phyloP scores from a whole-genome alignment of 2,888 invertebrate species.

The Drosophila crucigera region DNA sequence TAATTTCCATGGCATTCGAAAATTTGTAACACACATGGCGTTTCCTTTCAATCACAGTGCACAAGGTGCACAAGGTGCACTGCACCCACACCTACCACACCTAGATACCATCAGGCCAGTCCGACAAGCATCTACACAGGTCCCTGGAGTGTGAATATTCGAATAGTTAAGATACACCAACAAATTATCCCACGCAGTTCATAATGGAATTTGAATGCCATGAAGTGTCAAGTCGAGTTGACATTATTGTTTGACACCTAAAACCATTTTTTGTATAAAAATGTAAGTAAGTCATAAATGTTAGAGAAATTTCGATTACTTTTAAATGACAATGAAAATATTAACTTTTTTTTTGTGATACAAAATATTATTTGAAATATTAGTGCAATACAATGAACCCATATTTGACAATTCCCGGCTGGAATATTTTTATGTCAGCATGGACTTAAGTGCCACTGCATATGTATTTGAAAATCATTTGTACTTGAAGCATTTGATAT shows the following conservation, averaged over 20 bases:
- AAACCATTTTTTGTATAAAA: not conserved
- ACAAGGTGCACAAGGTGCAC: conserved; percentile 28
- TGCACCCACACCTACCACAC: conserved; percentile 16
- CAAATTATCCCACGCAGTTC: conserved; percentile 51
- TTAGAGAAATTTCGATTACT: not conserved
- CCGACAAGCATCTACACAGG: not conserved
- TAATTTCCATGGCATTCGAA: conserved; percentile 52
- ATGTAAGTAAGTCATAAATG: not conserved
- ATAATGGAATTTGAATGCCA: conserved; percentile 21
- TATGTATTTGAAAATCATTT: not conserved
- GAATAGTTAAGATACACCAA: conserved; percentile 20
- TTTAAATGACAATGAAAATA: not conserved
- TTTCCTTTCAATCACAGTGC: conserved; percentile 64
- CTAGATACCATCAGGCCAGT: conserved; percentile 42
- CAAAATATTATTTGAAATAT: not conserved
- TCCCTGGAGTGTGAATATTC: conserved; percentile 34
- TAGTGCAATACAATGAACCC: not conserved
- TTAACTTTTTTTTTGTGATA: not conserved
- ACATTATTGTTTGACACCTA: conserved; percentile 8
- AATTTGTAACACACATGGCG: conserved; percentile 78
- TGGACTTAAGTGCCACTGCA: not conserved
- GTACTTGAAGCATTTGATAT: not conserved
- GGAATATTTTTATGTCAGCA: not conserved
- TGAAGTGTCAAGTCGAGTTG: conserved; percentile 28
- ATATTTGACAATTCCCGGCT: not conserved